Evolutionary conservation across 2,113 vertebrate species (phyloP).

Genomic region (Leuciscus idus): DNA sequence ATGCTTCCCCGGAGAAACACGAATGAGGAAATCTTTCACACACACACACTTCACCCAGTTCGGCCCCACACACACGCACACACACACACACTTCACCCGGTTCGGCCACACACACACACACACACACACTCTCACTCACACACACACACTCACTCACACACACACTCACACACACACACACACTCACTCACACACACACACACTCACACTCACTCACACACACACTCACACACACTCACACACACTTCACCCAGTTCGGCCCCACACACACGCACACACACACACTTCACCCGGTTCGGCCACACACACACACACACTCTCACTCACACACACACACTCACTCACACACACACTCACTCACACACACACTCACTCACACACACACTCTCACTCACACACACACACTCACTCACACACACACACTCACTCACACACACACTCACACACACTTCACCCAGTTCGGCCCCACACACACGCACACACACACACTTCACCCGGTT

Average conservation of each 20-base stretch:
- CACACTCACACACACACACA: neutral
- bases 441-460: neutral
- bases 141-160: neutral
- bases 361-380: neutral
- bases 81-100: too few species aligned
- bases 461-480: neutral
- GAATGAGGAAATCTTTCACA: slow-evolving; percentile 35
- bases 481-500: neutral
- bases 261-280: neutral
- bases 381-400: neutral
- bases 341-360: neutral
- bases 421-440: neutral
- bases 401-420: neutral
- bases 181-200: neutral
- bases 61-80: too few species aligned
- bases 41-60: neutral
- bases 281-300: too few species aligned
- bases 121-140: neutral
- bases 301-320: neutral
- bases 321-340: slow-evolving; percentile 12
- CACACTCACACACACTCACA: neutral
- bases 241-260: too few species aligned
- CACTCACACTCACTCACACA: slow-evolving; percentile 25
- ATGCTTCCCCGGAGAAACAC: slow-evolving; percentile 43
- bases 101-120: too few species aligned